Evolutionary conservation across 2,113 vertebrate genomes (phyloP).

Genomic region (Turnix velox): DNA sequence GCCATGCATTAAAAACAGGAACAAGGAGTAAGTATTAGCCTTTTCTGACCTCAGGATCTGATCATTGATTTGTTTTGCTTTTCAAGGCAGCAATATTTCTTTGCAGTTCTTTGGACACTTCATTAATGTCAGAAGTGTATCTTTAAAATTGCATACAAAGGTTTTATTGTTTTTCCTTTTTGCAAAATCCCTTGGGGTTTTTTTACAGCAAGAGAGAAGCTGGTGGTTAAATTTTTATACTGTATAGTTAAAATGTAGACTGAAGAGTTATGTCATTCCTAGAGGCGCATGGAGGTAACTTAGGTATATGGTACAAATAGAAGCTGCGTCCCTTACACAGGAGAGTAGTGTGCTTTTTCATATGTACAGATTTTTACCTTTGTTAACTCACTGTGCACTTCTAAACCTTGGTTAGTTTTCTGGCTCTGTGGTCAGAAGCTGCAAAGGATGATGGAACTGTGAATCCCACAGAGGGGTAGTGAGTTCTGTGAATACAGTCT

Average conservation of each 20-base stretch:
- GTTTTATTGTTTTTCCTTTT: background rate
- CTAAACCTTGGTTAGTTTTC: background rate
- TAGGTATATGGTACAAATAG: background rate
- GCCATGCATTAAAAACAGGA: conserved; percentile 74
- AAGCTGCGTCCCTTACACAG: background rate
- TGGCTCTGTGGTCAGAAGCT: background rate
- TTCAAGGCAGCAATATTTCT: background rate
- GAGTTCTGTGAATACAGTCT: accelerated
- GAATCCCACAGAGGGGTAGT: background rate
- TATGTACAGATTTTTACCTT: accelerated
- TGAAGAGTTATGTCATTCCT: background rate
- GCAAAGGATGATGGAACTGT: background rate
- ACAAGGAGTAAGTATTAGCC: conserved; percentile 81
- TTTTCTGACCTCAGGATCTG: background rate
- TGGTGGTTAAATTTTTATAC: background rate
- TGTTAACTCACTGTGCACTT: background rate
- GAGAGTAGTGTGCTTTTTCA: background rate
- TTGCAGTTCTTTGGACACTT: background rate
- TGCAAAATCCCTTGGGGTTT: background rate
- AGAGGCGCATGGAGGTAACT: background rate
- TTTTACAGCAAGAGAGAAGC: background rate
- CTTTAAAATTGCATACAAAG: background rate
- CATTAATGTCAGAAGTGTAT: background rate
- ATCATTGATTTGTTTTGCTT: background rate
- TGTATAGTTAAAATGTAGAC: background rate